Evolutionary conservation across 2,797 vertebrate species (phyloP).

Genomic region (Micromesistius poutassou): DNA sequence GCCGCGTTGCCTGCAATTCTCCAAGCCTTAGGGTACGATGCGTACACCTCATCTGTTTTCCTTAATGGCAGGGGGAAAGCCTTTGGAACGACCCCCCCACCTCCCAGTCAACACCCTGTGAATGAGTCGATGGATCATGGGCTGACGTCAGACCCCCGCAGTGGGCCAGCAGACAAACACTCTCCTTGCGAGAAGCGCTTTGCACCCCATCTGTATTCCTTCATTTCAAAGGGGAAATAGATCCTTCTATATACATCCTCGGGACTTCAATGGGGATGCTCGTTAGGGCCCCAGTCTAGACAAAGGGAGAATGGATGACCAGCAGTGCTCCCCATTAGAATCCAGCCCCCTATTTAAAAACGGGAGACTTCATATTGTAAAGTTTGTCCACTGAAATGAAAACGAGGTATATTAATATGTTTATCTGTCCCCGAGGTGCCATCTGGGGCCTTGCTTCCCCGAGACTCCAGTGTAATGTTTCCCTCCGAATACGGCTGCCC

Average conservation of each 20-base stretch:
- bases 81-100: conserved; percentile 36
- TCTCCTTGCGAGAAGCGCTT: conserved; percentile 41
- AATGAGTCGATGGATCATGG: conserved; percentile 51
- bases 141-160: conserved; percentile 57
- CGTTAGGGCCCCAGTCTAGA: conserved; percentile 36
- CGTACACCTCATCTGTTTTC: conserved; percentile 26
- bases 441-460: conserved; percentile 29
- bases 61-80: conserved; percentile 25
- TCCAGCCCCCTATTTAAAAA: conserved; percentile 10
- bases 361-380: conserved; percentile 20
- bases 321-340: conserved; percentile 27
- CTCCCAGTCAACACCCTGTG: conserved; percentile 44
- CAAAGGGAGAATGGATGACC: conserved; percentile 12
- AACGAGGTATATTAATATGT: not conserved
- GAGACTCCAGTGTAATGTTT: conserved; percentile 25
- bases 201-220: not conserved
- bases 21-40: not conserved
- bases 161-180: conserved; percentile 53
- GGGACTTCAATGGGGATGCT: conserved; percentile 15
- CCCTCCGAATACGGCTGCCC: conserved; percentile 2
- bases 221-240: conserved; percentile 36
- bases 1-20: not conserved
- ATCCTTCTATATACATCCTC: conserved; percentile 40
- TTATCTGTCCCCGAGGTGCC: conserved; percentile 19
- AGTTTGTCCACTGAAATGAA: conserved; percentile 9